Base-by-base conservation (phyloP, 2,888 invertebrate genomes). In the Cosmia pyralina region DNA sequence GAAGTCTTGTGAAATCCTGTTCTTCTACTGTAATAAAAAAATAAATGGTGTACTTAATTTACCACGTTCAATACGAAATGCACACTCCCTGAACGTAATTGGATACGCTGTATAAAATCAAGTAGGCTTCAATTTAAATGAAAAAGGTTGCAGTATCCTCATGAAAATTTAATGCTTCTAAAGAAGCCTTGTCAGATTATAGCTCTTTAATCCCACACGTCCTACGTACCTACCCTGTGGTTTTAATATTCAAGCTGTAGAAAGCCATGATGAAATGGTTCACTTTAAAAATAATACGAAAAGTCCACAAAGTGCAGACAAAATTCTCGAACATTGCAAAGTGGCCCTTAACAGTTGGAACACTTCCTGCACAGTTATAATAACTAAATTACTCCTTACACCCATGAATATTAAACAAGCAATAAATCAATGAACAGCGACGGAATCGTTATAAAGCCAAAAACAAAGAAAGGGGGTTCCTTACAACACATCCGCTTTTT, bases 171-270 rank as follows among this genome's bases (percentile, higher is more conserved):
- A 91, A 92, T 90, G 90, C 90, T 89, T 88, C 87, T 85, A 84
- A 89, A 92, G 94, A 94, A 94, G 93, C 93, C 92, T 90, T 91
- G 86, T 86, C 88, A 92, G 90, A 91, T 92, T 91, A 90, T 88
- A 89, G 87, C 87, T 85, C 88, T 89, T 89, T 92, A 92, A 92
- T 92, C 90, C 88, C 88, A 87, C 86, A 86, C 79, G 84, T 85
- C 81, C 69, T 60, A 72, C 70, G 65, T 75, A 74, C 78, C 80
- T 75, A 74, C 78, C 80, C 88, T 82, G 88, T 84, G 88, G 88
- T 88, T 90, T 87, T 81, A 86, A 77, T 88, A 86, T 83, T 82
- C 72, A 89, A 87, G 84, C 87, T 82, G 41, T 88, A 85, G 79
- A 83, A 87, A 74, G 41, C 28, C 55, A 41, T 57, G 46, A 78